These are phyloP conservation scores for Silurus aristotelis DNA, from an alignment of 2,797 vertebrate species.

Conservation along the genomic window DNA sequence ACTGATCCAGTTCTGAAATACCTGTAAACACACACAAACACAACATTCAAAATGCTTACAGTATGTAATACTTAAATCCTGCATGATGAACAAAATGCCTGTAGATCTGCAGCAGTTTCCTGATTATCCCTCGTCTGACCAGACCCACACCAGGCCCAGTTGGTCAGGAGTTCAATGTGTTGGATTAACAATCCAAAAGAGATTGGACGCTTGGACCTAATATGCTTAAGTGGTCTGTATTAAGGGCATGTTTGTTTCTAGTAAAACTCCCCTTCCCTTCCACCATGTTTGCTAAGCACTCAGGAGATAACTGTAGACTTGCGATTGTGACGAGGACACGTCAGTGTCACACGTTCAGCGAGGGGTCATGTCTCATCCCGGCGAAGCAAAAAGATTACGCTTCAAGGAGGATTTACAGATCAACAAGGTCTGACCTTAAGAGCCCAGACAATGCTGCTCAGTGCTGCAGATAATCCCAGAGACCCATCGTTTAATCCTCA, in stretches of 20 bases:
- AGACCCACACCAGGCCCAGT: background rate
- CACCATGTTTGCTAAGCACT: background rate
- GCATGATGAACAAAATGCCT: background rate
- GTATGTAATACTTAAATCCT: slow-evolving; percentile 1
- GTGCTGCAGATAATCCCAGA: slow-evolving; percentile 56
- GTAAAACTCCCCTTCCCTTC: background rate
- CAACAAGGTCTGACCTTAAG: slow-evolving; percentile 73
- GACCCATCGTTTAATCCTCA: slow-evolving; percentile 51
- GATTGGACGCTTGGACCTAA: slow-evolving; percentile 19
- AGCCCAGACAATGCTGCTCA: slow-evolving; percentile 72
- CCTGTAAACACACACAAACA: slow-evolving; percentile 61
- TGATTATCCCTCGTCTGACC: slow-evolving; percentile 19
- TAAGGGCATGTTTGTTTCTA: slow-evolving; percentile 27
- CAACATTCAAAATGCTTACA: background rate
- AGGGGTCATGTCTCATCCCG: slow-evolving; percentile 40
- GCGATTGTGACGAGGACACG: slow-evolving; percentile 22
- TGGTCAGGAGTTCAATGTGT: slow-evolving; percentile 52
- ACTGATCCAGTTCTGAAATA: slow-evolving; percentile 72
- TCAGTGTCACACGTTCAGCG: background rate
- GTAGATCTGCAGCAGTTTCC: slow-evolving; percentile 9
- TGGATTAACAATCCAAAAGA: slow-evolving; percentile 37
- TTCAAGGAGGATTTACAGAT: slow-evolving; percentile 77
- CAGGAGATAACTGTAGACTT: background rate
- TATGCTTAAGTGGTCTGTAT: slow-evolving; percentile 45
- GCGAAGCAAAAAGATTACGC: slow-evolving; percentile 71